Evolutionary conservation across 1,140 invertebrate genomes (phyloP), one percentile per base, ranked within the genome.

Genomic region (Procambarus virginalis): DNA sequence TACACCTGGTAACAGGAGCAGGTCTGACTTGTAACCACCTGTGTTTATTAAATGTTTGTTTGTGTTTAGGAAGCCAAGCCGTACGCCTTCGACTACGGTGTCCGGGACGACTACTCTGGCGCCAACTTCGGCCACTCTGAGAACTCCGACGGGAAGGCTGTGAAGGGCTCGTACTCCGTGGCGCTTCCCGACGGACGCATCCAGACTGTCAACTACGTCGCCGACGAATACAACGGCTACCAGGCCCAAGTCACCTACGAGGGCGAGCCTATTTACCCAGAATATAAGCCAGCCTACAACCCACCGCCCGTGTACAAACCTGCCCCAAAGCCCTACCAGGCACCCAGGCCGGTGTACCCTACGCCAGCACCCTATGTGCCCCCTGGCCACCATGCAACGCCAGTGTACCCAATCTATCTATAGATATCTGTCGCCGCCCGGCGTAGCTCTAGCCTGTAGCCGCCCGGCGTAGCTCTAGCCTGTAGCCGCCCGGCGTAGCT

Each of bases 141-240:
- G 91, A 92, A 91, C 34, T 91, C 91, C 10, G 93, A 93, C 82
- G 93, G 92, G 45, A 91, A 93, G 84, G 86, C 86, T 46, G 92
- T 93, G n/a, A 91, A 78, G n/a, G 93, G 93, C 2, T 92, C 91
- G 48, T 93, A 93, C 93, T 87, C 84, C 2, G 93, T 93, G n/a
- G 91, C 91, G 12, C 93, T 93, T 55, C 93, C 93, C 9, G 93
- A 93, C 82, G 93, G 93, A 46, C 92, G 93, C 68, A 92, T 92
- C 70, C 93, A 93, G 87, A 92, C 86, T 20, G 93, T 93, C 51
- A 93, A 83, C 73, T 93, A 93, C 90, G 88, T 89, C n/a, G 93
- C 92, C 64, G 93, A 93, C 78, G 82, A 92, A 80, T 92, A 93
- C 86, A 89, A 91, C 80, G 92, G 92, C 48, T 92, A 89, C 84